These are phyloP conservation scores for Pteronura brasiliensis DNA, from an alignment of 2,113 vertebrate genomes.

Conservation along the genomic window DNA sequence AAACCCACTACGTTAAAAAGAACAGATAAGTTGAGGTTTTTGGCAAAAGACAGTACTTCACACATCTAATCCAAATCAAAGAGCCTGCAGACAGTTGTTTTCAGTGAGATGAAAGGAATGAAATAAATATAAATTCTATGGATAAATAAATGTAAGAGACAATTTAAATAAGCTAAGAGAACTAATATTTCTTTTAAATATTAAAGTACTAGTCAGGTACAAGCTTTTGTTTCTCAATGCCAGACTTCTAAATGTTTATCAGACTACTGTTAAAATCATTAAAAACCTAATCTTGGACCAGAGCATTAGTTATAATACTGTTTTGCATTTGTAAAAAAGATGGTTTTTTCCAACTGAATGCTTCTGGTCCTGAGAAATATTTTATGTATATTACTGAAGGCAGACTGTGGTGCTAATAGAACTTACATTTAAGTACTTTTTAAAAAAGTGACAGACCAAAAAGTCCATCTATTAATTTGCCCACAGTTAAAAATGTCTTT, in stretches of 20 bases:
- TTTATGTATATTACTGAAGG: constrained; percentile 65
- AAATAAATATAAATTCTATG: constrained; percentile 77
- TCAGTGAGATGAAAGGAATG: constrained; percentile 72
- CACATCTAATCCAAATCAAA: constrained; percentile 77
- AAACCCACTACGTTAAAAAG: constrained; percentile 77
- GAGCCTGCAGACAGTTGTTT: constrained; percentile 74
- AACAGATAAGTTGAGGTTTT: constrained; percentile 79
- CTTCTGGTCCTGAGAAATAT: constrained; percentile 62
- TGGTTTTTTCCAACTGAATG: constrained; percentile 50
- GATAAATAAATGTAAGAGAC: constrained; percentile 75
- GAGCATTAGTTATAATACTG: constrained; percentile 67
- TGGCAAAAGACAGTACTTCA: constrained; percentile 80
- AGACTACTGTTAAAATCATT: constrained; percentile 70
- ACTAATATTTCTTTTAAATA: constrained; percentile 68
- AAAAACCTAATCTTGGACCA: constrained; percentile 66
- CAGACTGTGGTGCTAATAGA: constrained; percentile 70
- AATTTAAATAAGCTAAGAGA: constrained; percentile 74
- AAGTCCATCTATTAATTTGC: constrained; percentile 60
- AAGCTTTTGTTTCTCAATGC: constrained; percentile 78
- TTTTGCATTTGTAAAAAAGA: constrained; percentile 53
- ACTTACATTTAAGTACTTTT: constrained; percentile 53
- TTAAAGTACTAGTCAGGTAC: constrained; percentile 75
- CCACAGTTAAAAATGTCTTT: constrained; percentile 65
- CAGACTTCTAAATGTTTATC: constrained; percentile 73
- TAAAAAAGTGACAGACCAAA: constrained; percentile 70